Evolutionary conservation across 2,888 invertebrate genomes (phyloP).

Genomic region (Rhogogaster chlorosoma): DNA sequence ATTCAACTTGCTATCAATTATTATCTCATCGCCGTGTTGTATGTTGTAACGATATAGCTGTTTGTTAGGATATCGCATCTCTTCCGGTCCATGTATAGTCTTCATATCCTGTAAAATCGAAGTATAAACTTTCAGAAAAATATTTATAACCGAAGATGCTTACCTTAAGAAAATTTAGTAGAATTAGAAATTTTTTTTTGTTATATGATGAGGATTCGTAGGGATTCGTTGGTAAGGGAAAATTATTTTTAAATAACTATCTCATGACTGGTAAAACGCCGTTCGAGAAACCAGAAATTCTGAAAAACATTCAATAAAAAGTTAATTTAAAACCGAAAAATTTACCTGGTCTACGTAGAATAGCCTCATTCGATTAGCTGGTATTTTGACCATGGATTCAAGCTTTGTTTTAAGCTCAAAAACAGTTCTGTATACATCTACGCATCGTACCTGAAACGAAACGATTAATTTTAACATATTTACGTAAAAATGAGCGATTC

Average conservation of each 20-base stretch:
- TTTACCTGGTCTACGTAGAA: slow-evolving; percentile 91
- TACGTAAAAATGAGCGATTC: neutral
- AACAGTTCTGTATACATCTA: slow-evolving; percentile 84
- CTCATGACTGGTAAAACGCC: slow-evolving; percentile 59
- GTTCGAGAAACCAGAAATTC: slow-evolving; percentile 64
- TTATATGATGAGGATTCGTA: neutral
- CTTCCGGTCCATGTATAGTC: slow-evolving; percentile 86
- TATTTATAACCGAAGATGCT: slow-evolving; percentile 38
- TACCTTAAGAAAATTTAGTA: slow-evolving; percentile 53
- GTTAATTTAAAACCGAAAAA: slow-evolving; percentile 23
- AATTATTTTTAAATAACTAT: slow-evolving; percentile 60
- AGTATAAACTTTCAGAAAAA: slow-evolving; percentile 45
- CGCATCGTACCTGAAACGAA: slow-evolving; percentile 72
- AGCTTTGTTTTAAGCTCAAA: slow-evolving; percentile 89
- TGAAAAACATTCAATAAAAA: slow-evolving; percentile 57
- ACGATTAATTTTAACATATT: neutral
- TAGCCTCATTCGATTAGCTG: slow-evolving; percentile 91
- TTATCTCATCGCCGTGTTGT: slow-evolving; percentile 93
- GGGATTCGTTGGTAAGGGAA: neutral
- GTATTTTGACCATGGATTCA: slow-evolving; percentile 90
- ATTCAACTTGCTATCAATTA: slow-evolving; percentile 89
- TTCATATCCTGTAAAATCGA: slow-evolving; percentile 76
- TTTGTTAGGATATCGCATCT: slow-evolving; percentile 93
- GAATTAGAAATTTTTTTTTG: slow-evolving; percentile 8
- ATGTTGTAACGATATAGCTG: slow-evolving; percentile 95